A percentile compares a stretch with the other conserved stretches of the same genome.
Evolutionary conservation across 2,113 vertebrate genomes (phyloP).

Genomic region (Gracilinanus agilis): DNA sequence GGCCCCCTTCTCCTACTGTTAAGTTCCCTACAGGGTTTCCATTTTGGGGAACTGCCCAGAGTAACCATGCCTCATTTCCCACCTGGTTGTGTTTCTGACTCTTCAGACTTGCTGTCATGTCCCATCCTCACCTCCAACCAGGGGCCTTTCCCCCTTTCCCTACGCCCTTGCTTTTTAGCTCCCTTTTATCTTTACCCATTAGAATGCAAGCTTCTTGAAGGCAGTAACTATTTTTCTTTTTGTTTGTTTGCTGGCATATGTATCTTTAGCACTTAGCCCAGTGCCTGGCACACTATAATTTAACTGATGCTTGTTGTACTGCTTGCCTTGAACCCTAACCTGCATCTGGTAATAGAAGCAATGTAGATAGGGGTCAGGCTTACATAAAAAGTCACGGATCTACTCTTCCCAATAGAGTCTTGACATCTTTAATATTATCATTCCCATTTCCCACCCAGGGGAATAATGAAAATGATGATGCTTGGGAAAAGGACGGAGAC

Average conservation of each 20-base stretch:
- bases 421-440: background rate
- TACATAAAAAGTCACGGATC: background rate
- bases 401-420: background rate
- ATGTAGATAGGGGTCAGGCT: background rate
- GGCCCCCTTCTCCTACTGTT: background rate
- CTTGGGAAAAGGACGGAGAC: background rate
- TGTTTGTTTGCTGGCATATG: background rate
- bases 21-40: background rate
- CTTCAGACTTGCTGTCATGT: background rate
- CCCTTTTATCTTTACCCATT: background rate
- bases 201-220: background rate
- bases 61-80: background rate
- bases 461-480: background rate
- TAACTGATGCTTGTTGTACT: background rate
- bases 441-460: background rate
- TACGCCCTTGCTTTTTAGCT: background rate
- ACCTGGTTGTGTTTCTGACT: background rate
- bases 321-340: background rate
- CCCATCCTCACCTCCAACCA: background rate
- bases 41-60: background rate
- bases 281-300: background rate
- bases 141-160: background rate
- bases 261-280: background rate
- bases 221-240: background rate
- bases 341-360: background rate